phyloP scores from a whole-genome alignment of 2,797 vertebrate genomes.

The Hyperoplus lanceolatus region DNA sequence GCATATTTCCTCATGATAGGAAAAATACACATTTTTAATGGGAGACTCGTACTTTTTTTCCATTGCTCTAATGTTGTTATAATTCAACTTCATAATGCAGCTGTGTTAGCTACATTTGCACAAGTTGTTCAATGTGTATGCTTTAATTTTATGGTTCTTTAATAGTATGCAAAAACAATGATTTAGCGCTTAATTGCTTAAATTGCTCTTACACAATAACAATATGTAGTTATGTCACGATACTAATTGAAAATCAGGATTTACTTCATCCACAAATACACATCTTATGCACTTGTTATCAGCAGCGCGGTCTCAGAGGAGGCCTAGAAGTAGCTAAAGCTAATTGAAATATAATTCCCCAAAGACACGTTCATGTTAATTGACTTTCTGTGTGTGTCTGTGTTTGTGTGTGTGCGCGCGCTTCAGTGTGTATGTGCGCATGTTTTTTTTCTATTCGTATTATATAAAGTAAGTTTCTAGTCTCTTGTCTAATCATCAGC shows the following conservation, averaged over 20 bases:
- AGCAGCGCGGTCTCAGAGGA: constrained; percentile 72
- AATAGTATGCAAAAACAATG: constrained; percentile 35
- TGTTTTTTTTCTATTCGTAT: constrained; percentile 55
- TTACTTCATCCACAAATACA: constrained; percentile 71
- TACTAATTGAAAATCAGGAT: constrained; percentile 79
- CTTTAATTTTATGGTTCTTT: constrained; percentile 36
- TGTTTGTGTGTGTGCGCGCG: constrained; percentile 5
- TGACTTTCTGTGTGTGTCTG: constrained; percentile 69
- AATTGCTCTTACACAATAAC: constrained; percentile 62
- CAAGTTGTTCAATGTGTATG: background rate
- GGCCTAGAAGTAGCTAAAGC: constrained; percentile 73
- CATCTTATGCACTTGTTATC: constrained; percentile 70
- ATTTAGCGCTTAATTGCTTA: constrained; percentile 66
- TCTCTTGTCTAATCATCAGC: constrained; percentile 79
- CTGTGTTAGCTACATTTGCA: background rate
- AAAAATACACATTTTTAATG: constrained; percentile 27
- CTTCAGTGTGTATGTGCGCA: constrained; percentile 34
- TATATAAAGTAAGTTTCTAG: constrained; percentile 72
- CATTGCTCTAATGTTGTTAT: constrained; percentile 32
- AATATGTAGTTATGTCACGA: constrained; percentile 66
- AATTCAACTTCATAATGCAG: constrained; percentile 25
- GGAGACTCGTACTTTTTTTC: constrained; percentile 27
- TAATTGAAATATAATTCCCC: constrained; percentile 86
- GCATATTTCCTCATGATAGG: constrained; percentile 26
- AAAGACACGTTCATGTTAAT: constrained; percentile 81